Percentiles rank a stretch among this genome's conserved stretches.
These are phyloP conservation scores for Coptodon rendalli DNA, from an alignment of 2,113 vertebrate genomes.

Conservation along the genomic window DNA sequence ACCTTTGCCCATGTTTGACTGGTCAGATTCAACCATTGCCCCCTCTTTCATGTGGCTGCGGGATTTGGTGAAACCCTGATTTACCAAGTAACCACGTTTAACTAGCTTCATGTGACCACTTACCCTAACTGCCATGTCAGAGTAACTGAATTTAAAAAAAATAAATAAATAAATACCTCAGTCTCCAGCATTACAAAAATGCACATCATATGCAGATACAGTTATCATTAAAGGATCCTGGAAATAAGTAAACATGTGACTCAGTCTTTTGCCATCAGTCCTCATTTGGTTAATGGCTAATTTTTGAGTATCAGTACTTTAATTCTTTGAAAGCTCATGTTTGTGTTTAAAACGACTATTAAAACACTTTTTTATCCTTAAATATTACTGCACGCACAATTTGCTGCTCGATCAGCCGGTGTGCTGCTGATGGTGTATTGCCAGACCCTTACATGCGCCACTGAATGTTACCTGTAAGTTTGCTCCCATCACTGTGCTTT, in stretches of 20 bases:
- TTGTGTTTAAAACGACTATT: neutral
- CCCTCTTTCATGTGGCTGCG: accelerated
- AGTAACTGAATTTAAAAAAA: neutral
- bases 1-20: neutral
- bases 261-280: neutral
- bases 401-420: neutral
- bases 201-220: neutral
- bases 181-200: neutral
- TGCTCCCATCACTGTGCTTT: neutral
- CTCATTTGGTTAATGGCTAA: neutral
- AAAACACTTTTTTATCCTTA: neutral
- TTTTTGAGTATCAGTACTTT: neutral
- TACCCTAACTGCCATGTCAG: neutral
- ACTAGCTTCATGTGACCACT: neutral
- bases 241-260: accelerated
- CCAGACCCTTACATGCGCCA: neutral
- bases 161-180: neutral
- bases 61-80: neutral
- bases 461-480: neutral
- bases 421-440: neutral
- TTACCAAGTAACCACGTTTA: neutral
- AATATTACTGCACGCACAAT: neutral
- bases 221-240: neutral
- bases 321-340: neutral
- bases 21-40: neutral